phyloP scores from a whole-genome alignment of 1,140 invertebrate species.

The Brachionus calyciflorus region DNA sequence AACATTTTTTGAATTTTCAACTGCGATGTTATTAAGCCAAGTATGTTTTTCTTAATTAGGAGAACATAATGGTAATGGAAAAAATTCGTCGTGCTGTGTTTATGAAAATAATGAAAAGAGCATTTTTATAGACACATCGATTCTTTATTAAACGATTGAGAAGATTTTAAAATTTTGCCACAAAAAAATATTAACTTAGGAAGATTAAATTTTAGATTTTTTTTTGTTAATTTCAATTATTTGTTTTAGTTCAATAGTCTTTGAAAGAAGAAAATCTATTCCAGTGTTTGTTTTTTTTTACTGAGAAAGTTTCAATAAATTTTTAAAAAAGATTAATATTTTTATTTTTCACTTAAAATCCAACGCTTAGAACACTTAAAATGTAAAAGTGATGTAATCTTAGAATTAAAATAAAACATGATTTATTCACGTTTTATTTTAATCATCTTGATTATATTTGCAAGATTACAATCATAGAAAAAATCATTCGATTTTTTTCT shows the following conservation, averaged over 20 bases:
- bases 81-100: conserved; percentile 45
- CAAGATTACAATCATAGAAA: too few species aligned
- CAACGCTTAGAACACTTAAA: too few species aligned
- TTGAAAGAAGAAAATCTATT: too few species aligned
- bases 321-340: too few species aligned
- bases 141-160: conserved; percentile 41
- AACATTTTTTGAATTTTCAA: neutral
- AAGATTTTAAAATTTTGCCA: conserved; percentile 6
- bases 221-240: neutral
- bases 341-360: too few species aligned
- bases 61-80: neutral
- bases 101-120: conserved; percentile 47
- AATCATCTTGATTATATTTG: too few species aligned
- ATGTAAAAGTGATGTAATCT: too few species aligned
- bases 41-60: neutral
- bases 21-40: conserved; percentile 11
- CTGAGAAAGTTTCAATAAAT: too few species aligned
- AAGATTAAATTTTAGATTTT: neutral
- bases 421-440: too few species aligned
- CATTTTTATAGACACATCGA: conserved; percentile 47
- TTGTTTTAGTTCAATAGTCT: conserved; percentile 40
- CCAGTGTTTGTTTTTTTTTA: too few species aligned
- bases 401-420: too few species aligned
- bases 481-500: too few species aligned
- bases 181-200: neutral